Percentiles rank a stretch among this genome's conserved stretches.
Evolutionary conservation across 1,140 invertebrate genomes (phyloP).

Genomic region (Caenorhabditis elegans): WBcel235 BX284604.4:12350001-12350500

Average conservation of each 20-base stretch:
- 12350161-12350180: no score
- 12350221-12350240: no score
- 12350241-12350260: no score
- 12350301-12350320: no score
- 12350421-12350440: background rate
- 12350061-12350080: conserved; percentile 92
- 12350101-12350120: no score
- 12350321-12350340: background rate
- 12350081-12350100: conserved; percentile 76
- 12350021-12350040: conserved; percentile 42
- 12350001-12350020: conserved; percentile 48
- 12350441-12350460: conserved; percentile 2
- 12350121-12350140: no score
- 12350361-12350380: background rate
- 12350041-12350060: conserved; percentile 47
- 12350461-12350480: background rate
- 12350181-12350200: no score
- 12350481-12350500: background rate
- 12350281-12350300: no score
- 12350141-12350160: no score
- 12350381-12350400: background rate
- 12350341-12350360: background rate
- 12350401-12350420: background rate
- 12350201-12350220: no score
- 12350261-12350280: no score